Conservation (phyloP, 2,113 vertebrate genomes). For the Haemorhous mexicanus region DNA sequence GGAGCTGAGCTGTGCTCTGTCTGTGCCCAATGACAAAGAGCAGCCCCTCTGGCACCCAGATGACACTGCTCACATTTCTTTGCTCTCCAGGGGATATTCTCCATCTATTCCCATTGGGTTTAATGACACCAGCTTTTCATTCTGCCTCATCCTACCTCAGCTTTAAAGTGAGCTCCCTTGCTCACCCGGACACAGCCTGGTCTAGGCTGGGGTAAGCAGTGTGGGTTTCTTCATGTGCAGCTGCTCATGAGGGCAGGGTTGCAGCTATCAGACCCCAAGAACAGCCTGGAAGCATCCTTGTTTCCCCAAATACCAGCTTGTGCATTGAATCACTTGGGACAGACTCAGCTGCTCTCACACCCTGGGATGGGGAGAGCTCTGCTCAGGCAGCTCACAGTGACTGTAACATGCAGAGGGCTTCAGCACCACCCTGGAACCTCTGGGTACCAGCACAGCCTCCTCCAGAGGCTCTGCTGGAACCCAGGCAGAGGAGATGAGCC, state of each 20-base stretch:
- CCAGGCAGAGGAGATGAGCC: not conserved
- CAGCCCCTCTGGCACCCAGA: not conserved
- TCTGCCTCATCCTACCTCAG: not conserved
- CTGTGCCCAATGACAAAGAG: not conserved
- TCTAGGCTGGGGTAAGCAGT: not conserved
- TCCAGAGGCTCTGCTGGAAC: not conserved
- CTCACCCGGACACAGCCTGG: not conserved
- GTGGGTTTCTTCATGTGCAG: rapidly evolving
- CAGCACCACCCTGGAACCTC: not conserved
- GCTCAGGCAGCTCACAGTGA: not conserved
- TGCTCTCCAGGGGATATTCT: not conserved
- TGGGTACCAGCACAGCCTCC: not conserved
- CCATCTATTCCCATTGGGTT: not conserved
- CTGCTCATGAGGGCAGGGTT: not conserved
- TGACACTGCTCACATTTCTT: not conserved
- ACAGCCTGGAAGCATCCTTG: not conserved
- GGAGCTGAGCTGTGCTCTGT: not conserved
- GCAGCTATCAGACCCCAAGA: not conserved
- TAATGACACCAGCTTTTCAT: not conserved
- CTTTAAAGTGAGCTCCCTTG: not conserved
- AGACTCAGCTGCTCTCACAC: not conserved
- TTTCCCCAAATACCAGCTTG: not conserved
- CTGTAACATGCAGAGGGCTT: not conserved
- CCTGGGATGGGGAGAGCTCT: not conserved
- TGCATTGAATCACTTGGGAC: not conserved